These are phyloP conservation scores for Selene dorsalis DNA, from an alignment of 2,797 vertebrate genomes.

Conservation along the genomic window DNA sequence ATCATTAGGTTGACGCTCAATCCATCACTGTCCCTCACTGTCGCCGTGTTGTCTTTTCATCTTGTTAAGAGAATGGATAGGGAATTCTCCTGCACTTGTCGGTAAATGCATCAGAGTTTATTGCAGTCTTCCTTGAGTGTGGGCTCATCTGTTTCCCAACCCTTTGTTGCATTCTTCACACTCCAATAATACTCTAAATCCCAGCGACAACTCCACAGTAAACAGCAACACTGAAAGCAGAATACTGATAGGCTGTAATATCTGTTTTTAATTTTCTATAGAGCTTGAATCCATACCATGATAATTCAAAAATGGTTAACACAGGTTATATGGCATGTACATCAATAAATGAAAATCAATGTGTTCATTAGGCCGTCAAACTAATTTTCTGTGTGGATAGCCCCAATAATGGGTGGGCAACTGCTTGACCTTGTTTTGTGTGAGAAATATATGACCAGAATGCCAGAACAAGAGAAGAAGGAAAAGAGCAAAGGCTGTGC, in stretches of 20 bases:
- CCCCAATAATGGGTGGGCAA: constrained; percentile 51
- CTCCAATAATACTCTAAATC: constrained; percentile 46
- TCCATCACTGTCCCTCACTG: constrained; percentile 68
- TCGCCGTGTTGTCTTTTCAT: constrained; percentile 45
- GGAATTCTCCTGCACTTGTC: constrained; percentile 70
- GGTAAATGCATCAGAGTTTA: constrained; percentile 79
- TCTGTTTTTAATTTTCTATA: not conserved
- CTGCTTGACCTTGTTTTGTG: constrained; percentile 54
- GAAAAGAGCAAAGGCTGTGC: not conserved
- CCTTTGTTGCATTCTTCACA: constrained; percentile 69
- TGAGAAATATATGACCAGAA: constrained; percentile 14
- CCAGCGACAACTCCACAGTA: constrained; percentile 44
- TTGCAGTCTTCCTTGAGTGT: constrained; percentile 63
- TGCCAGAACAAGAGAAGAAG: not conserved
- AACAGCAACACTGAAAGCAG: constrained; percentile 36
- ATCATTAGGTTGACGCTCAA: constrained; percentile 67
- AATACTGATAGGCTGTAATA: constrained; percentile 14
- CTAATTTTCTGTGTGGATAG: constrained; percentile 67
- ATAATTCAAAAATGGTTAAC: constrained; percentile 18
- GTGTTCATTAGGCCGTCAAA: constrained; percentile 62
- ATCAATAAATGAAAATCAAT: constrained; percentile 55
- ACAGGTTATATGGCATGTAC: constrained; percentile 2
- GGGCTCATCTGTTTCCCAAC: constrained; percentile 71
- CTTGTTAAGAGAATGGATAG: constrained; percentile 81
- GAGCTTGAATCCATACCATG: constrained; percentile 1